Evolutionary conservation across 2,113 vertebrate genomes (phyloP).

Genomic region (Probosciger aterrimus): DNA sequence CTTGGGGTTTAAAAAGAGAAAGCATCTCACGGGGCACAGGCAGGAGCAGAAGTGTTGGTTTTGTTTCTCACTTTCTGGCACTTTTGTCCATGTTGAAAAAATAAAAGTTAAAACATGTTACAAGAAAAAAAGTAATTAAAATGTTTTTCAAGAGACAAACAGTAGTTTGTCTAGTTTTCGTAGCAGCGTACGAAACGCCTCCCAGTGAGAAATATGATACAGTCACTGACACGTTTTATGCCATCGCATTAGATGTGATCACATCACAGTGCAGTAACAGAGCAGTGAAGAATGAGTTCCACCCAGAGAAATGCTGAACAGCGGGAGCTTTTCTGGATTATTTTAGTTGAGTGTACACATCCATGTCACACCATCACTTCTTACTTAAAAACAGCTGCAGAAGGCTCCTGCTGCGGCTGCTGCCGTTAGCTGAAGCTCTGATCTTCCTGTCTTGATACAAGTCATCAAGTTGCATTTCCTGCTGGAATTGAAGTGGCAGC

Average conservation of each 20-base stretch:
- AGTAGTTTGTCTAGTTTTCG: too few relatives aligned
- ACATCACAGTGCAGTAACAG: not conserved
- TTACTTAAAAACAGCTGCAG: constrained; percentile 69
- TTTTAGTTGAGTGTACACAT: constrained; percentile 41
- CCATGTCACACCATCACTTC: constrained; percentile 59
- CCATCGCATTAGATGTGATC: not conserved
- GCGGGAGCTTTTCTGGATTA: constrained; percentile 20
- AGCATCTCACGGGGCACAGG: not conserved
- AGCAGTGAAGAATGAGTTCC: not conserved
- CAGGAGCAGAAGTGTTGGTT: not conserved
- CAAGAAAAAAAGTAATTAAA: not conserved
- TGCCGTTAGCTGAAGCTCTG: constrained; percentile 65
- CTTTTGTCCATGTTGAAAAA: not conserved
- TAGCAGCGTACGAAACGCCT: not conserved
- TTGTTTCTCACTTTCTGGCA: not conserved
- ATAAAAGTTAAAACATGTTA: not conserved
- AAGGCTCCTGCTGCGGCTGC: constrained; percentile 55
- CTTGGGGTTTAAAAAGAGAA: not conserved
- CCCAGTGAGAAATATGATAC: not conserved
- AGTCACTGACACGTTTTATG: not conserved
- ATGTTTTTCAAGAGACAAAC: not conserved
- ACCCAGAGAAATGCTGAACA: constrained; percentile 20
- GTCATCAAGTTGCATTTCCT: constrained; percentile 67
- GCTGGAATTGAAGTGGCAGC: constrained; percentile 63
- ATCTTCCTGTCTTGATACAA: constrained; percentile 70